Conservation (phyloP, 2,888 invertebrate genomes). For the Synanthedon myopaeformis region DNA sequence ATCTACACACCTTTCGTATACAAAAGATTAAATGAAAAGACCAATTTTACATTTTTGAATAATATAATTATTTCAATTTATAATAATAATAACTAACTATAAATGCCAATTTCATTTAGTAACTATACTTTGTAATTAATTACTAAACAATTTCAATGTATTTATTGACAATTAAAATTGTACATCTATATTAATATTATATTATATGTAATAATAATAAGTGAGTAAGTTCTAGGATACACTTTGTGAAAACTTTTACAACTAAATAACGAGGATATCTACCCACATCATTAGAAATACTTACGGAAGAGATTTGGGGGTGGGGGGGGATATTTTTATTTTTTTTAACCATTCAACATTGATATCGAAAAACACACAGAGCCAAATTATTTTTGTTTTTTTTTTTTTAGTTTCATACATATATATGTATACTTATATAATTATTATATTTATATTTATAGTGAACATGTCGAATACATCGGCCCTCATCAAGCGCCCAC, state of each 20-base stretch:
- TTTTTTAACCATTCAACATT: neutral
- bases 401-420: neutral
- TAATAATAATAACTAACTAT: constrained; percentile 71
- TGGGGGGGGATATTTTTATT: neutral
- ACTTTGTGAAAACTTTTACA: constrained; percentile 13
- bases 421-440: too few species aligned
- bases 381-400: constrained; percentile 16
- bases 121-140: constrained; percentile 53
- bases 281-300: neutral
- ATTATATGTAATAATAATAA: too few species aligned
- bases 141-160: constrained; percentile 42
- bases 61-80: constrained; percentile 71
- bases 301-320: neutral
- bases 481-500: constrained; percentile 5
- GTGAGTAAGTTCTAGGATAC: constrained; percentile 22
- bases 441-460: neutral
- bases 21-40: constrained; percentile 40
- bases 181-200: constrained; percentile 19
- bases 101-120: constrained; percentile 59
- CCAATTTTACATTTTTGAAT: constrained; percentile 64
- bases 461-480: constrained; percentile 4
- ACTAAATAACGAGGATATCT: constrained; percentile 17
- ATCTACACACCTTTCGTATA: too few species aligned
- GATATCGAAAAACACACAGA: constrained; percentile 13
- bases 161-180: constrained; percentile 38